Percentiles rank a stretch among this genome's conserved stretches.
Conservation (phyloP, 2,113 vertebrate species). For the Trichechus manatus region DNA sequence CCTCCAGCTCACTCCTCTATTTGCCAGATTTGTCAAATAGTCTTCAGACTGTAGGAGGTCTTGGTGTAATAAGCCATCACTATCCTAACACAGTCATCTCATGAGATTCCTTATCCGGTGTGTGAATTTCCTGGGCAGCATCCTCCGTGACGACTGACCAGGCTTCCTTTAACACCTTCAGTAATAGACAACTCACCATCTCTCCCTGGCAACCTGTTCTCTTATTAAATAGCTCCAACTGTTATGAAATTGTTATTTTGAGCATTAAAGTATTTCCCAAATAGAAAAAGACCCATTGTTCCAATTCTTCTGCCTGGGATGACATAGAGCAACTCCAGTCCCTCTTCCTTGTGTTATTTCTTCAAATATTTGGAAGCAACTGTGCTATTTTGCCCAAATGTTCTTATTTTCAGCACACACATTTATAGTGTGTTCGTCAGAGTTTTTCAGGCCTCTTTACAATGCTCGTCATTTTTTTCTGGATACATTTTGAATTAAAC, state of each 20-base stretch:
- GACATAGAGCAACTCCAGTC: background rate
- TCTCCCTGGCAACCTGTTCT: background rate
- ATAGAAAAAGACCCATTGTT: constrained; percentile 37
- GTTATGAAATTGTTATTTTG: background rate
- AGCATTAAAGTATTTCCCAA: background rate
- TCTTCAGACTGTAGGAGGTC: background rate
- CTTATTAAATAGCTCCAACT: background rate
- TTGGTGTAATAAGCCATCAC: background rate
- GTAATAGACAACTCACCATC: background rate
- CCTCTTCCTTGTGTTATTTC: background rate
- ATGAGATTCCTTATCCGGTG: background rate
- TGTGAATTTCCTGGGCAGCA: background rate
- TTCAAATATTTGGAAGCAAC: constrained; percentile 39
- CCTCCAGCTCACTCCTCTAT: background rate
- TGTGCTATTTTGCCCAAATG: background rate
- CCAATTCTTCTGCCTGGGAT: background rate
- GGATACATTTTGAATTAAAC: constrained; percentile 30
- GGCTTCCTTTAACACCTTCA: background rate
- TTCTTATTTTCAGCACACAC: background rate
- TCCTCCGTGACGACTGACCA: background rate
- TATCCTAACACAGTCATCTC: background rate
- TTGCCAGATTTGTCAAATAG: background rate
- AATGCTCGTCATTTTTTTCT: background rate
- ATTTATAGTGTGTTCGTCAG: background rate
- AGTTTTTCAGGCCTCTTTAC: background rate